Conservation (phyloP, 1,140 invertebrate genomes). For the Ostrea edulis region DNA sequence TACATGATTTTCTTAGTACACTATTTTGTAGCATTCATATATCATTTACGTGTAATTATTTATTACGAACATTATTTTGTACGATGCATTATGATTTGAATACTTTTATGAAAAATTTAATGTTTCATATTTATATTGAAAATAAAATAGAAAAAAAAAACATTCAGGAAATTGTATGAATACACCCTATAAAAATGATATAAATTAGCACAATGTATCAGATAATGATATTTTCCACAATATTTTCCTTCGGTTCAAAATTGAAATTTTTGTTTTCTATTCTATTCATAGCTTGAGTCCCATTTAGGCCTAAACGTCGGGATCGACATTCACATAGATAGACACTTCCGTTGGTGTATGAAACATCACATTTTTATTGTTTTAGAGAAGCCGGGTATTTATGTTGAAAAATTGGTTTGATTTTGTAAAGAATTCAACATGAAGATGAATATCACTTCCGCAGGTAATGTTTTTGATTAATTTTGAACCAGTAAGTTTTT, state of each 20-base stretch:
- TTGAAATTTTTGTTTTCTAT: neutral
- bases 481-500: too few species aligned
- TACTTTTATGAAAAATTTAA: too few species aligned
- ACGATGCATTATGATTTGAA: too few species aligned
- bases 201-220: neutral
- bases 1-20: too few species aligned
- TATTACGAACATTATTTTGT: too few species aligned
- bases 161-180: too few species aligned
- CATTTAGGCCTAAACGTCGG: neutral
- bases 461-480: neutral
- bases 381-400: constrained; percentile 7
- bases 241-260: neutral
- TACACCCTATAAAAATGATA: neutral
- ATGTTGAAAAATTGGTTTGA: neutral
- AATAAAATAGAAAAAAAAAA: too few species aligned
- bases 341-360: constrained; percentile 26
- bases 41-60: too few species aligned
- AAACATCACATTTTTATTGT: constrained; percentile 38
- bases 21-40: too few species aligned
- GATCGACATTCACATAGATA: neutral
- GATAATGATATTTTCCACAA: neutral
- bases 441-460: constrained; percentile 66
- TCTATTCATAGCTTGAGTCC: too few species aligned
- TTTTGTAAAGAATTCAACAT: constrained; percentile 36
- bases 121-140: too few species aligned